These are phyloP conservation scores for Heteractis magnifica DNA, from an alignment of 92 coral and sea anemone species.

Conservation along the genomic window DNA sequence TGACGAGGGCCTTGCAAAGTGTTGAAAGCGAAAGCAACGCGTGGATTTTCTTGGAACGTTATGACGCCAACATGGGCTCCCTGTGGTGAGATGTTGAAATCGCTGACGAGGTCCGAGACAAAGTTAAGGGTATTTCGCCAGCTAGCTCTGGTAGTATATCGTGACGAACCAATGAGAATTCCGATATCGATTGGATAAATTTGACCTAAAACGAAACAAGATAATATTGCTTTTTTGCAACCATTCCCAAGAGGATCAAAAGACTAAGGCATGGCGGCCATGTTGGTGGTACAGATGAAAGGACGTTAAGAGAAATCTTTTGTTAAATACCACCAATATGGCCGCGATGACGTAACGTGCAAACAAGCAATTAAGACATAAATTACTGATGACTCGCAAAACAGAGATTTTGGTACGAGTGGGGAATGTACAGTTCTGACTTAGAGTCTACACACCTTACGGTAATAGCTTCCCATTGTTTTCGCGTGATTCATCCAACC, in stretches of 20 bases:
- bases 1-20: conserved; percentile 49
- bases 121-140: conserved; percentile 55
- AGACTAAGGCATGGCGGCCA: too few relatives aligned
- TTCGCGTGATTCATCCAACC: too few relatives aligned
- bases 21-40: conserved; percentile 50
- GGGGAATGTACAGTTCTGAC: too few relatives aligned
- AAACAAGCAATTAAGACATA: too few relatives aligned
- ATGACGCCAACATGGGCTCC: conserved; percentile 68
- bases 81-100: conserved; percentile 53
- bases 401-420: too few relatives aligned
- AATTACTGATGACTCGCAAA: too few relatives aligned
- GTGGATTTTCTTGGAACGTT: conserved; percentile 49
- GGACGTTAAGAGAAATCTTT: neutral
- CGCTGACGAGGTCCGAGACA: conserved; percentile 52
- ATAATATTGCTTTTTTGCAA: neutral
- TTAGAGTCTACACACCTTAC: too few relatives aligned
- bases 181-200: conserved; percentile 75
- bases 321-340: too few relatives aligned
- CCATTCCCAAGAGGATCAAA: too few relatives aligned
- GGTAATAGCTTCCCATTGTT: too few relatives aligned
- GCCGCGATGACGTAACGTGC: too few relatives aligned
- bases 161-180: conserved; percentile 72
- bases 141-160: conserved; percentile 51
- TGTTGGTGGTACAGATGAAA: too few relatives aligned
- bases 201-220: conserved; percentile 40